Evolutionary conservation across 2,113 vertebrate genomes (phyloP), one percentile per base, ranked within the genome.

Genomic region (Callipepla squamata): DNA sequence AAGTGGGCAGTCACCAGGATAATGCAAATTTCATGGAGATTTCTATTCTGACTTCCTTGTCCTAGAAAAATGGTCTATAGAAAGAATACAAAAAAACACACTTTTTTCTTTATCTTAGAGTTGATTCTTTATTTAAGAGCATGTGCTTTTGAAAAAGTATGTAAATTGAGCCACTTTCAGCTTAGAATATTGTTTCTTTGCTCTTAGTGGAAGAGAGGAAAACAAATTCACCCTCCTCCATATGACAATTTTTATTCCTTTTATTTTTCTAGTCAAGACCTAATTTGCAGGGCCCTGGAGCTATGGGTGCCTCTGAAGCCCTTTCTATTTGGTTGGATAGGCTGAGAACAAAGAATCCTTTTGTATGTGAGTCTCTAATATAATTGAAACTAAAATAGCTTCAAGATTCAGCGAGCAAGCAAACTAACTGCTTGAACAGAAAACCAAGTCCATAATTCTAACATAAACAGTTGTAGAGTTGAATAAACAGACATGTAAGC

Each of bases 321-420:
- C 45, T 66, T 63, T 92, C 51, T 75, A 6, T 76, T 92, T 95
- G 88, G 42, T 89, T 76, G 83, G 55, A 7, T 67, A 63, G 70
- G 23, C 50, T n/a, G 34, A 77, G 87, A 94, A 95, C 87, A 92
- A 93, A 83, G 82, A 94, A 74, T 66, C 84, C 76, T 89, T 91
- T 86, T 85, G 65, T 95, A 82, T 75, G 38, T 34, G 36, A 63
- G 74, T 36, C 80, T 82, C 44, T 90, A 79, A 89, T 32, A 74
- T 84, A 95, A 91, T 90, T 79, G 87, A 38, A 92, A 87, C 89
- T 89, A 80, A 95, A 95, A 95, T 86, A 91, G 59, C 70, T 91
- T 85, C 63, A 89, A 87, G 82, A 91, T 47, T 75, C 80, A 88
- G 59, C 47, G 84, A 95, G 66, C 12, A 77, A 88, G 13, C 45